These are phyloP conservation scores for Brachionus plicatilis DNA, from an alignment of 1,140 invertebrate genomes.

Conservation along the genomic window DNA sequence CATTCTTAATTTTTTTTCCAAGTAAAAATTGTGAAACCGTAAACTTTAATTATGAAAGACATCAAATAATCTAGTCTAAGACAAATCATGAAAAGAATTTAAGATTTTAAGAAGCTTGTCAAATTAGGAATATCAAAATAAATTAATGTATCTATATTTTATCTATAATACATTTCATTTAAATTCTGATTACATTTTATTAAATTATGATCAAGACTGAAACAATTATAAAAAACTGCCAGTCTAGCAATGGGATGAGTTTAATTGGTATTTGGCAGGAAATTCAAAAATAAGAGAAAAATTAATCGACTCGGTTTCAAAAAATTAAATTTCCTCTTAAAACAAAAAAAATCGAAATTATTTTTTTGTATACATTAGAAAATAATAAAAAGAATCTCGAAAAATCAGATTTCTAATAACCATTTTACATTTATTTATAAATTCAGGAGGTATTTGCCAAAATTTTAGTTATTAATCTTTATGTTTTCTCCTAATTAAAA, in stretches of 20 bases:
- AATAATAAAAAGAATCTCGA: not conserved
- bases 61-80: not conserved
- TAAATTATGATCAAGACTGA: not conserved
- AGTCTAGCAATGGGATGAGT: not conserved
- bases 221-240: not conserved
- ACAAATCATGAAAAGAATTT: not conserved
- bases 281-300: not conserved
- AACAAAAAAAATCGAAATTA: not conserved
- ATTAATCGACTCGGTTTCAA: not conserved
- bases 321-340: not conserved
- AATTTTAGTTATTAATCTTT: not conserved
- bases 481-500: too few species aligned
- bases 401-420: not conserved
- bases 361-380: not conserved
- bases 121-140: not conserved
- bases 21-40: not conserved
- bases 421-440: too few species aligned
- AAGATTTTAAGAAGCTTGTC: not conserved
- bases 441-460: not conserved
- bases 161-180: not conserved
- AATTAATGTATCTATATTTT: not conserved
- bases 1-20: not conserved
- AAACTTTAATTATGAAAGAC: not conserved
- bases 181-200: not conserved
- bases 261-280: not conserved